Evolutionary conservation across 2,888 invertebrate genomes (phyloP).

Genomic region (Pristionchus mayeri): DNA sequence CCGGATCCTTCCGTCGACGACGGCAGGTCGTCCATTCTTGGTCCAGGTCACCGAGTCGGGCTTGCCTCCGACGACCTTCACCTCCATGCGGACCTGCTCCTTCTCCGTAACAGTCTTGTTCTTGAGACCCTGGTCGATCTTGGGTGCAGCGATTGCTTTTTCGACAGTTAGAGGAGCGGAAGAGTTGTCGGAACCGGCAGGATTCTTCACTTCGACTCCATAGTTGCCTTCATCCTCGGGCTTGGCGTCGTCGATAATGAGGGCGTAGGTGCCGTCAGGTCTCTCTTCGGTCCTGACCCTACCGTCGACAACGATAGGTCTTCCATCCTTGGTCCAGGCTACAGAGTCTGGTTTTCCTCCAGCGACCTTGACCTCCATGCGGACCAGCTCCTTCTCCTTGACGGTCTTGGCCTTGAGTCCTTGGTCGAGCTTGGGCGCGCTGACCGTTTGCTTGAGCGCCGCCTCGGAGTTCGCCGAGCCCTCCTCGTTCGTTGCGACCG

Average conservation of each 20-base stretch:
- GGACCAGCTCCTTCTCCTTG: conserved; percentile 88
- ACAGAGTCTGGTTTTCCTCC: conserved; percentile 82
- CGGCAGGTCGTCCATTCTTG: conserved; percentile 82
- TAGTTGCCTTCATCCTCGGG: conserved; percentile 63
- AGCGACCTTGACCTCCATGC: conserved; percentile 87
- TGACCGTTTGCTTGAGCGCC: conserved; percentile 53
- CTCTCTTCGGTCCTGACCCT: conserved; percentile 59
- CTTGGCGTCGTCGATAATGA: conserved; percentile 60
- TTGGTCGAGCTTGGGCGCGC: conserved; percentile 81
- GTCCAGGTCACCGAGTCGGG: conserved; percentile 87
- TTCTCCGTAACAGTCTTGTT: conserved; percentile 84
- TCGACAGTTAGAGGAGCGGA: conserved; percentile 56
- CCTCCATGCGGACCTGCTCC: conserved; percentile 86
- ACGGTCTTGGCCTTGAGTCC: conserved; percentile 82
- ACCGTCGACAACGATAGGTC: conserved; percentile 79
- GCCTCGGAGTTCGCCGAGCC: conserved; percentile 74
- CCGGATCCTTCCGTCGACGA: conserved; percentile 79
- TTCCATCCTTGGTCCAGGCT: conserved; percentile 91
- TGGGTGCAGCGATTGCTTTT: conserved; percentile 51
- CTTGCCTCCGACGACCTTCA: conserved; percentile 85
- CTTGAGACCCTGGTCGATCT: conserved; percentile 84
- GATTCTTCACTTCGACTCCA: conserved; percentile 61
- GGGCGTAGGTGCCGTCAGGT: conserved; percentile 81
- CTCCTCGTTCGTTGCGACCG: conserved; percentile 80
- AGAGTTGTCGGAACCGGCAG: conserved; percentile 62